These are phyloP conservation scores for Amphiprion percula DNA, from an alignment of 2,113 vertebrate species.

Conservation along the genomic window DNA sequence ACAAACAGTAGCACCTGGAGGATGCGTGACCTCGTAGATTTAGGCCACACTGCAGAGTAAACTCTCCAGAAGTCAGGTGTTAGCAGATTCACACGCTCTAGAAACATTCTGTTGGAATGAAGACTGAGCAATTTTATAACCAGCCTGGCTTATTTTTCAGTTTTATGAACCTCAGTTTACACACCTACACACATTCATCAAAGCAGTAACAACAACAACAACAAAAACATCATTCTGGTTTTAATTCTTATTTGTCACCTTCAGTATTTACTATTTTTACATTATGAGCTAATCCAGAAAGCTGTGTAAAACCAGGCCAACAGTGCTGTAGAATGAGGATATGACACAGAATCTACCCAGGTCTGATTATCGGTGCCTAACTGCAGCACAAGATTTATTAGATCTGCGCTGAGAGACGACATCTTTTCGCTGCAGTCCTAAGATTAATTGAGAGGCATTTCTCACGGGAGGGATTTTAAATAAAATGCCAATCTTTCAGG, in stretches of 20 bases:
- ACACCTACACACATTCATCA: constrained; percentile 25
- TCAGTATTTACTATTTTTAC: not conserved
- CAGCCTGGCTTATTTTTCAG: constrained; percentile 2
- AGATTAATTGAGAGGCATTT: constrained; percentile 60
- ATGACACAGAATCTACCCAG: constrained; percentile 18
- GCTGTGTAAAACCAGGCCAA: not conserved
- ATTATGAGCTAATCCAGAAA: constrained; percentile 22
- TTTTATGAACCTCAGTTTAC: constrained; percentile 26
- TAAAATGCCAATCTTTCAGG: constrained; percentile 45
- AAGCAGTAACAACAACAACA: constrained; percentile 21
- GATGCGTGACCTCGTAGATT: not conserved
- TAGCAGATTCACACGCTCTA: not conserved
- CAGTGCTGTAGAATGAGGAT: not conserved
- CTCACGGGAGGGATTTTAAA: constrained; percentile 49
- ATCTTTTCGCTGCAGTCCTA: constrained; percentile 17
- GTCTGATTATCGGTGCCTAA: constrained; percentile 56
- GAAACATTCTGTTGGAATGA: constrained; percentile 2
- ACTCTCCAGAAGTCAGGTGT: not conserved
- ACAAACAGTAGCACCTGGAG: no score
- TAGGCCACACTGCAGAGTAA: not conserved
- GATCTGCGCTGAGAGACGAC: constrained; percentile 20
- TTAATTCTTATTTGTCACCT: constrained; percentile 38
- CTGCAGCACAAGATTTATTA: constrained; percentile 55
- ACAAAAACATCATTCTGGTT: constrained; percentile 3
- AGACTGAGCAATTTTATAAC: not conserved